Conservation (phyloP, 2,888 invertebrate species). For the Standfussiana lucernea region DNA sequence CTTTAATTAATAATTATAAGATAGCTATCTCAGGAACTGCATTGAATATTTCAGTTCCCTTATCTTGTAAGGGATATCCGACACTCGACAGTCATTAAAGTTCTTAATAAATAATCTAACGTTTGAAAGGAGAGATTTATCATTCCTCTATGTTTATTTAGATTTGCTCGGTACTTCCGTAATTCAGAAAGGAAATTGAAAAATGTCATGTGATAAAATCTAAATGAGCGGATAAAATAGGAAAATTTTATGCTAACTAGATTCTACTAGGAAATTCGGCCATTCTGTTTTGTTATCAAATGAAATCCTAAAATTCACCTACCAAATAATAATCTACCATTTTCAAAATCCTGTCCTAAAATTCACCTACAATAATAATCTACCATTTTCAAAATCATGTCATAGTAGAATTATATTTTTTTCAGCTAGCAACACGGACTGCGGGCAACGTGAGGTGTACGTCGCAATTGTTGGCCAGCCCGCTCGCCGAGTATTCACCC, state of each 20-base stretch:
- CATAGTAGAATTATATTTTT: constrained; percentile 52
- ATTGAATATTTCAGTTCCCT: constrained; percentile 35
- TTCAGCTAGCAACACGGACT: constrained; percentile 62
- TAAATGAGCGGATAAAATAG: not conserved
- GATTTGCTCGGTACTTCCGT: constrained; percentile 7
- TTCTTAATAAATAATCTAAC: constrained; percentile 34
- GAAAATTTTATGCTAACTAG: not conserved
- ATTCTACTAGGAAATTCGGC: not conserved
- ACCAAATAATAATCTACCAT: constrained; percentile 38
- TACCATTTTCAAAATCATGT: constrained; percentile 44
- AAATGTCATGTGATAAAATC: not conserved
- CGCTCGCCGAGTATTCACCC: constrained; percentile 45
- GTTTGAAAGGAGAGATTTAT: constrained; percentile 24
- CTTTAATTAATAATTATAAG: constrained; percentile 21
- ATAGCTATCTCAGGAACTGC: constrained; percentile 35
- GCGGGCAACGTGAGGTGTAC: constrained; percentile 64
- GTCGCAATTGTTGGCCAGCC: constrained; percentile 59
- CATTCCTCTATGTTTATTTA: constrained; percentile 3
- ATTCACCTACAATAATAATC: not conserved
- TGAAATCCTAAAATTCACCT: not conserved
- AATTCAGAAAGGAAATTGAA: not conserved
- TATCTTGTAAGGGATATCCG: constrained; percentile 45
- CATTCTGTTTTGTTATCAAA: not conserved
- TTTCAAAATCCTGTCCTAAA: too few relatives aligned
- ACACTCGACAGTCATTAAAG: constrained; percentile 35